Conservation (phyloP, 2,113 vertebrate genomes). For the Colossoma macropomum region DNA sequence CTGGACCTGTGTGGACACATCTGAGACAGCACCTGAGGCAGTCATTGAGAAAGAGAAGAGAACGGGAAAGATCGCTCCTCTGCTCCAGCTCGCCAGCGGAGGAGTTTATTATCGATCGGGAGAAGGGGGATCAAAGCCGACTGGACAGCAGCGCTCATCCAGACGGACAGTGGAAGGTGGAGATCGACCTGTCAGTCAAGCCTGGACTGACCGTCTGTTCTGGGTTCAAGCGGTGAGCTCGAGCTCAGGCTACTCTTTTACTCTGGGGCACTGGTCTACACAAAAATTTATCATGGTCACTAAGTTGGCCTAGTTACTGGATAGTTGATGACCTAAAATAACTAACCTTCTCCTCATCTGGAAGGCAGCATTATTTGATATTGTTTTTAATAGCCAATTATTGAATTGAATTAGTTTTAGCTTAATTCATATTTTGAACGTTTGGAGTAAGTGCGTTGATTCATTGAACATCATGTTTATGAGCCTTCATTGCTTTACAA, state of each 20-base stretch:
- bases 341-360: not conserved
- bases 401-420: no score
- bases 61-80: slow-evolving; percentile 51
- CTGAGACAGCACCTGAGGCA: slow-evolving; percentile 71
- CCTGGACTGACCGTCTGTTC: slow-evolving; percentile 46
- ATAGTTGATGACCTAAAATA: not conserved
- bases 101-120: slow-evolving; percentile 70
- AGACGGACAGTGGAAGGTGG: slow-evolving; percentile 64
- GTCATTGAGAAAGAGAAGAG: slow-evolving; percentile 44
- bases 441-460: no score
- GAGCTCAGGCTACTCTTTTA: not conserved
- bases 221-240: not conserved
- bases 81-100: slow-evolving; percentile 33
- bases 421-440: no score
- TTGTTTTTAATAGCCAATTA: no score
- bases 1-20: slow-evolving; percentile 66
- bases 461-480: no score
- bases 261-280: not conserved
- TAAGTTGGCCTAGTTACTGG: not conserved
- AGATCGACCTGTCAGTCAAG: slow-evolving; percentile 43
- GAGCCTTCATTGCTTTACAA: no score
- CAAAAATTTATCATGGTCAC: not conserved
- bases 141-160: slow-evolving; percentile 61
- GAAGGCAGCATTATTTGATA: no score
- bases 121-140: slow-evolving; percentile 72